A percentile compares a stretch with the other conserved stretches of the same genome.
Conservation (phyloP, 1,140 invertebrate species). For the Nasonia giraulti region DNA sequence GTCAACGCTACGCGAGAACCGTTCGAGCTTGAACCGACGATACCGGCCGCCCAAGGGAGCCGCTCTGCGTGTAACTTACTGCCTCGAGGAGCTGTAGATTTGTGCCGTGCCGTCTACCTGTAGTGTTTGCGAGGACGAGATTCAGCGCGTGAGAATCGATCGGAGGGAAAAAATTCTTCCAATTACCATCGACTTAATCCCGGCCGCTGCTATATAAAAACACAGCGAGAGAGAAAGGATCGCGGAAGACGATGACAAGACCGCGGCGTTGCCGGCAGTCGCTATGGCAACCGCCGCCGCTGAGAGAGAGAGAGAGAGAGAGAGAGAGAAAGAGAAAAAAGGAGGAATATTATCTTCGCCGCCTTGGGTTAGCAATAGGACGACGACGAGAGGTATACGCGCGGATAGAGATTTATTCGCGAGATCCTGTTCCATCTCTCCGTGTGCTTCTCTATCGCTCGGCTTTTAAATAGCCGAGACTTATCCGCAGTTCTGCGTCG, state of each 20-base stretch:
- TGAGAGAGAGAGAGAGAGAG: neutral
- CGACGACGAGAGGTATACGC: neutral
- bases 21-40: conserved; percentile 26
- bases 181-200: neutral
- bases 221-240: too few relatives aligned
- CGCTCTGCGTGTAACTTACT: neutral
- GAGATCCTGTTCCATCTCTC: neutral
- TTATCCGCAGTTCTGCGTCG: neutral
- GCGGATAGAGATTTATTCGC: conserved; percentile 9
- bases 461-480: neutral
- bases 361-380: neutral
- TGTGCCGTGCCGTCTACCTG: too few relatives aligned
- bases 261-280: neutral
- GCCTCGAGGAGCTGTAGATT: too few relatives aligned
- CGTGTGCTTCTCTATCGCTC: neutral
- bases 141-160: too few relatives aligned
- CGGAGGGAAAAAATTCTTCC: too few relatives aligned
- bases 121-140: too few relatives aligned
- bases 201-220: neutral
- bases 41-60: neutral
- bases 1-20: neutral
- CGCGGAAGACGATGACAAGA: neutral
- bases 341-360: neutral
- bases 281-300: neutral
- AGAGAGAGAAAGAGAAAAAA: neutral